phyloP scores from a whole-genome alignment of 2,113 vertebrate genomes.

The Pimephales promelas region DNA sequence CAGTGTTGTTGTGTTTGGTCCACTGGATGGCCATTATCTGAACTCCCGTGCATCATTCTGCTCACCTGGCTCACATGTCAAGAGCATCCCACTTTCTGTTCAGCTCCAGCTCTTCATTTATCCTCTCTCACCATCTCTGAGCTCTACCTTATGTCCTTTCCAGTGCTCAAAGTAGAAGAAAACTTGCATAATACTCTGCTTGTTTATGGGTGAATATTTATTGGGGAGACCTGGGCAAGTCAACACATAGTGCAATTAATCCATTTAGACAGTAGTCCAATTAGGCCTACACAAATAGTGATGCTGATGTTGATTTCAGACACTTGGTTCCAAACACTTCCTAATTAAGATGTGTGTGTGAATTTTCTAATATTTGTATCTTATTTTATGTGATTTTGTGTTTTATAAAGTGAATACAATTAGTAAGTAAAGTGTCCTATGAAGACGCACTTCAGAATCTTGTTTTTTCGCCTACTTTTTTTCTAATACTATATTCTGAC shows the following conservation, averaged over 20 bases:
- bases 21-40: conserved; percentile 26
- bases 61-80: conserved; percentile 18
- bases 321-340: neutral
- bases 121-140: conserved; percentile 18
- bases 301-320: neutral
- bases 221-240: neutral
- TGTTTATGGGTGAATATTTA: neutral
- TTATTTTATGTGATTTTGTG: too few species aligned
- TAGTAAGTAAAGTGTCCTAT: too few species aligned
- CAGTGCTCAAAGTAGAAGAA: neutral
- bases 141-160: conserved; percentile 23
- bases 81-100: conserved; percentile 10
- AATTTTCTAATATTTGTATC: too few species aligned
- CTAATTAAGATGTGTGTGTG: neutral
- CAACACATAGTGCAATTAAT: neutral
- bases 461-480: too few species aligned
- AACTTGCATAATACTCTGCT: neutral
- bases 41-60: conserved; percentile 15
- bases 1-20: conserved; percentile 24
- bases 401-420: too few species aligned
- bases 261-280: neutral
- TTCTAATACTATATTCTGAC: too few species aligned
- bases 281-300: neutral
- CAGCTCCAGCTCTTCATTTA: conserved; percentile 14
- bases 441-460: too few species aligned